Base-by-base conservation (phyloP, 2,113 vertebrate species). In the Trichomycterus rosablanca region DNA sequence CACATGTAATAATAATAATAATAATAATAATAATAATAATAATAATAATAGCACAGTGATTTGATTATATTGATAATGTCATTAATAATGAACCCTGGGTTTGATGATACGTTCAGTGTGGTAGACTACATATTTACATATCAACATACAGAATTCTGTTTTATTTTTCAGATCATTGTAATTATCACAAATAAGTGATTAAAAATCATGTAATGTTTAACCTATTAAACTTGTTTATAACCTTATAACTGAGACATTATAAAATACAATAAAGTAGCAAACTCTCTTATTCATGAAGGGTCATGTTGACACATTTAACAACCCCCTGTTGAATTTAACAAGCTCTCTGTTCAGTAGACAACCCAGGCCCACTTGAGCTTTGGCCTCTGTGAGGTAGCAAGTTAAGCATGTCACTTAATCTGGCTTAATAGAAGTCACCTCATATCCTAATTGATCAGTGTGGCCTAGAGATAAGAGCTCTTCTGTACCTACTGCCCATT, bases 381-480 rank as follows among this genome's bases (percentile, higher is more conserved):
- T 37, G 61, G 51, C 65, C 58, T 53, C 53, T 44, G 53, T 57
- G 34, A 61, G 48, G 59, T 52, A 59, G 30, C 51, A 70, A 54
- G 58, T 70, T 66, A 68, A 61, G 39, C 52, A 44, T 63, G 59
- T 66, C 63, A 62, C 68, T 75, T 75, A 65, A 73, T 71, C 66
- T 59, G 32, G 28, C 54, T 55, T 67, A 75, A 73, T 75, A 66
- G 68, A 71, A 71, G 40, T 51, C 42, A 35, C 50, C 50, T 71
- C 51, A 69, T 70, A 74, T 67, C 68, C 68, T 54, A 46, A 51
- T 67, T 69, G 66, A 72, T 74, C 72, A 68, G 50, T 46, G 71
- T 61, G 51, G 30, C 44, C 19, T 14, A 19, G 8, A 70, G 71
- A 78, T 78, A 72, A 78, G 66, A 15, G 5, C 42, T 24, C 61